phyloP scores from a whole-genome alignment of 2,113 vertebrate species.

The Papio anubis region DNA sequence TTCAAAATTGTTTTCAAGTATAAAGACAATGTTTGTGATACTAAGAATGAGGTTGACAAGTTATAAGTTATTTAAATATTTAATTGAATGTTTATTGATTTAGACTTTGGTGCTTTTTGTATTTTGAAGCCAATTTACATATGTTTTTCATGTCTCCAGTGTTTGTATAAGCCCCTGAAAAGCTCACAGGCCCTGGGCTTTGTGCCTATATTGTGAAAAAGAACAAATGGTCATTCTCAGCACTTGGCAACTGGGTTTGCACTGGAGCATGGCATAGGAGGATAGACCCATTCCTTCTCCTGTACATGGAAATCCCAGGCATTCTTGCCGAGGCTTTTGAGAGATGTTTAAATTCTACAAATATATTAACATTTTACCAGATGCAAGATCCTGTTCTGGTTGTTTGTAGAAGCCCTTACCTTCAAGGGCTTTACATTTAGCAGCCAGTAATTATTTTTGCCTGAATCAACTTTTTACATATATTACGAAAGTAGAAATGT shows the following conservation, averaged over 20 bases:
- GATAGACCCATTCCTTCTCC: not conserved
- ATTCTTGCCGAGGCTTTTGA: not conserved
- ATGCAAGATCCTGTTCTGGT: not conserved
- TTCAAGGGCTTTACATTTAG: slow-evolving; percentile 12
- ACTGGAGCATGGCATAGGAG: not conserved
- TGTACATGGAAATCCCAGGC: not conserved
- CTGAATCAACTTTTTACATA: not conserved
- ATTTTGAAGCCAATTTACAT: not conserved
- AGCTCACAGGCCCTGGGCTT: not conserved
- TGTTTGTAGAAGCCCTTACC: not conserved
- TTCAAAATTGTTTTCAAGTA: not conserved
- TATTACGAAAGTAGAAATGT: not conserved
- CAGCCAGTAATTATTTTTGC: not conserved
- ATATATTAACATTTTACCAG: not conserved
- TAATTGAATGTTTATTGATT: not conserved
- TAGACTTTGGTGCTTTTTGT: not conserved
- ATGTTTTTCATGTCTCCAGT: slow-evolving; percentile 6
- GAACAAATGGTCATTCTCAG: not conserved
- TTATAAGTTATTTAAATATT: slow-evolving; percentile 24
- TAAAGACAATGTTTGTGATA: slow-evolving; percentile 9
- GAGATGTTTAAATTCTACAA: slow-evolving; percentile 20
- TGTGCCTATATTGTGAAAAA: not conserved
- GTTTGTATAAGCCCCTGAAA: not conserved
- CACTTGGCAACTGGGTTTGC: not conserved
- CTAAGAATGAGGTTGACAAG: not conserved